phyloP scores from a whole-genome alignment of 2,797 vertebrate genomes.

The Falco concolor region DNA sequence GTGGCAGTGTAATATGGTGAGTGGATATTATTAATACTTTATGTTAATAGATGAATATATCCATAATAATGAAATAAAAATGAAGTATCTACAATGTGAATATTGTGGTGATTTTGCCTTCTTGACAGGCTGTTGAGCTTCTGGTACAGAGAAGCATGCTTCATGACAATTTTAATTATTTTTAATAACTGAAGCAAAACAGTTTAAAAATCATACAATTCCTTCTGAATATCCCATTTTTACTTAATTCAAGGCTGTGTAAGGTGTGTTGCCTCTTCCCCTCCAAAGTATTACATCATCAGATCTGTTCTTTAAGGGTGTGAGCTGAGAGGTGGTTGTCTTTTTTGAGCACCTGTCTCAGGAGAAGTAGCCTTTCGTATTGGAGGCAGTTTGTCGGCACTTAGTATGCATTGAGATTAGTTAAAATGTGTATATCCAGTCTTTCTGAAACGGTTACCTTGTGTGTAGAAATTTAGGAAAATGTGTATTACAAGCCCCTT shows the following conservation, averaged over 20 bases:
- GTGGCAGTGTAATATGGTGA: fast-evolving
- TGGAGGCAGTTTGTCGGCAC: not conserved
- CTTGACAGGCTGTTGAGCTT: not conserved
- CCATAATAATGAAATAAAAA: not conserved
- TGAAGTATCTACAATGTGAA: not conserved
- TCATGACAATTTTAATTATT: not conserved
- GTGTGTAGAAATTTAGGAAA: not conserved
- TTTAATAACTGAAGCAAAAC: not conserved
- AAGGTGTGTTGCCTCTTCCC: not conserved
- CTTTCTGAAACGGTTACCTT: not conserved
- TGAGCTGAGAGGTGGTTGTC: not conserved
- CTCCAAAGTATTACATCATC: not conserved
- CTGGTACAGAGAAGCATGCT: not conserved
- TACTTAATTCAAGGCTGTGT: not conserved
- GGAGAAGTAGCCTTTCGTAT: not conserved
- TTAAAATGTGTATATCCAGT: not conserved
- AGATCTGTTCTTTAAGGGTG: not conserved
- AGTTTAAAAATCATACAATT: not conserved
- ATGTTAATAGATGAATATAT: not conserved
- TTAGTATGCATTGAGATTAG: not conserved
- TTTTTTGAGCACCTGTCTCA: not conserved
- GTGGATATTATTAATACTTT: not conserved
- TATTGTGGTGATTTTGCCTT: not conserved
- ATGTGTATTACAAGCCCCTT: not conserved
- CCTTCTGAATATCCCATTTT: not conserved